These are phyloP conservation scores for Drosophila sordidula DNA, from an alignment of 2,888 invertebrate species.

Conservation along the genomic window DNA sequence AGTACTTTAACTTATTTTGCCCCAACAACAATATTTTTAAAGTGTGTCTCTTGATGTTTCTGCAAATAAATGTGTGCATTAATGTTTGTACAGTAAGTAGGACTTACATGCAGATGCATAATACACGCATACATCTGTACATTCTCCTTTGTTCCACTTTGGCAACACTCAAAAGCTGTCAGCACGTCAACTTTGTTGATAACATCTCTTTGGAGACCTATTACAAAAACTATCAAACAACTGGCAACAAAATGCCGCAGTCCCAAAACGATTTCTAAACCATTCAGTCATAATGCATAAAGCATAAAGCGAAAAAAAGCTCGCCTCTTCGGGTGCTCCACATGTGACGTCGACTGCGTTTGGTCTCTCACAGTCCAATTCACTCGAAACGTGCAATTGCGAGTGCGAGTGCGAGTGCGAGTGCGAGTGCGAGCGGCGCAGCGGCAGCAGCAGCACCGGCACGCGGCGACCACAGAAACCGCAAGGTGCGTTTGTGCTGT, in stretches of 20 bases:
- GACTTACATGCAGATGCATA: conserved; percentile 9
- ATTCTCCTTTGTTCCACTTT: conserved; percentile 49
- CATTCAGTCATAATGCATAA: conserved; percentile 64
- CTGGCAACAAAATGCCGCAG: conserved; percentile 62
- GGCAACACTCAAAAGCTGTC: conserved; percentile 45
- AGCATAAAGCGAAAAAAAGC: conserved; percentile 29
- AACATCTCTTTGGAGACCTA: conserved; percentile 60
- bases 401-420: conserved; percentile 13
- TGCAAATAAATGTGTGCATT: neutral
- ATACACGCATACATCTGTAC: conserved; percentile 11
- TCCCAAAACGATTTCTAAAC: conserved; percentile 74
- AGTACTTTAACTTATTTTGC: too few relatives aligned
- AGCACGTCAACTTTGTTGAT: conserved; percentile 56
- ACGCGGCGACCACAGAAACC: conserved; percentile 68
- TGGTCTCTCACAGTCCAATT: conserved; percentile 65
- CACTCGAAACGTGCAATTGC: conserved; percentile 28
- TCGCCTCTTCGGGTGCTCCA: conserved; percentile 19
- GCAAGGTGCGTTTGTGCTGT: conserved; percentile 74
- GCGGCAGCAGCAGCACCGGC: conserved; percentile 9
- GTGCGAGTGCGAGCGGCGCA: conserved; percentile 6
- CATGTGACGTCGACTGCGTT: conserved; percentile 38
- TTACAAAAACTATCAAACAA: conserved; percentile 59
- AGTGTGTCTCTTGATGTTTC: neutral
- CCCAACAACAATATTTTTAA: neutral
- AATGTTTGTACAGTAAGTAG: neutral